Conservation (phyloP, 2,797 vertebrate genomes). For the Cyprinodon diabolis region DNA sequence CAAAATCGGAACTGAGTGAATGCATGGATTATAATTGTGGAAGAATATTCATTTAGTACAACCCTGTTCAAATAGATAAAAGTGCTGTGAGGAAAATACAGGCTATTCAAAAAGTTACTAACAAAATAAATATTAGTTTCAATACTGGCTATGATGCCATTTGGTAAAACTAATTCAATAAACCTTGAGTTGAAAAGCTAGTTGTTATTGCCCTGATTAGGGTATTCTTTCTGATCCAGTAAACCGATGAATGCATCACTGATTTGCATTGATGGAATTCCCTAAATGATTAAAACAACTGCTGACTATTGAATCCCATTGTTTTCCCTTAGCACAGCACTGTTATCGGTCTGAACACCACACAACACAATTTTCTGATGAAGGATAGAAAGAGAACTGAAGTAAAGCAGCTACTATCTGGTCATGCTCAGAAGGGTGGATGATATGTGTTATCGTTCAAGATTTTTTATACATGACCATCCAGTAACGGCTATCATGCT, state of each 20-base stretch:
- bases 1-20: constrained; percentile 40
- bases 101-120: neutral
- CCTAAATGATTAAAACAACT: neutral
- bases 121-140: neutral
- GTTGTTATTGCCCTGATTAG: neutral
- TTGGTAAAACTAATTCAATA: neutral
- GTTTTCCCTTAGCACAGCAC: constrained; percentile 25
- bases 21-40: constrained; percentile 8
- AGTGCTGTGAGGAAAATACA: constrained; percentile 11
- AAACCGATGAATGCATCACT: neutral
- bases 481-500: constrained; percentile 49
- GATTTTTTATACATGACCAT: constrained; percentile 60
- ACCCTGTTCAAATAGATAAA: constrained; percentile 41
- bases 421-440: constrained; percentile 57
- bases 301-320: constrained; percentile 1
- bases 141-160: neutral
- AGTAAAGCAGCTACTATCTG: constrained; percentile 57
- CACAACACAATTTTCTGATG: constrained; percentile 24
- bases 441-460: neutral
- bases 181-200: neutral
- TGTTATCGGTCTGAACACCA: constrained; percentile 49
- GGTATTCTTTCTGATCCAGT: neutral
- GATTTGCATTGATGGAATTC: constrained; percentile 1
- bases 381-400: constrained; percentile 29
- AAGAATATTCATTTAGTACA: constrained; percentile 7